Base-by-base conservation (phyloP, 2,888 invertebrate species). In the Drosophila kanekoi region DNA sequence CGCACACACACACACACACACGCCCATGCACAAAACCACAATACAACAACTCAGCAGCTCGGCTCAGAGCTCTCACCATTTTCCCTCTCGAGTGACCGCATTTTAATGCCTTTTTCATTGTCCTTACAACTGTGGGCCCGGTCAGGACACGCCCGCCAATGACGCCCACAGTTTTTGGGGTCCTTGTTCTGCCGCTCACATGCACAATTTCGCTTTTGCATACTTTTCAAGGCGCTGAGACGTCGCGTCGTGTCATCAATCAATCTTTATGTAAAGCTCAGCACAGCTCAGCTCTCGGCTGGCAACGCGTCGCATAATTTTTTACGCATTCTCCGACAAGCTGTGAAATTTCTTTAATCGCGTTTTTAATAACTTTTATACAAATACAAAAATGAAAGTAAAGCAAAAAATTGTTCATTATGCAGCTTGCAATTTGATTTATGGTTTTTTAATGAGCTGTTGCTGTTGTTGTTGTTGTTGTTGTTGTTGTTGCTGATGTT, bases 51-150 rank as follows among this genome's bases (percentile, higher is more conserved):
- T 23, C 32, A 14, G 35, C 35, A n/a, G 35, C 28, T 14, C 16
- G 41, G 35, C 32, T 37, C 37, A 2, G 40, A 37, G 16, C 33
- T 45, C 60, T 54, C 67, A 58, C 40, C 52, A 43, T 38, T 23
- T 38, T 9, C 23, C 18, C 40, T 14, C 37, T 45, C 37, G 52
- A 68, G 71, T 80, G 88, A 81, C 89, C 88, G 70, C 82, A 79
- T 76, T 89, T 85, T 89, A 89, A 87, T 89, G 84, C 72, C 76
- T 81, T 87, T 84, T 84, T 87, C 88, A 84, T 89, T 87, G 88
- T 81, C 69, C 72, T 72, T 68, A 69, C 79, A 80, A 76, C 66
- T 67, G 61, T 52, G 59, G 58, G 62, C 37, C 11, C 9, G 32
- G 47, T 16, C 49, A 20, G 9, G 56, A 10, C 69, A 48, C 40